phyloP scores from a whole-genome alignment of 1,140 invertebrate species.

The Anastrepha obliqua region DNA sequence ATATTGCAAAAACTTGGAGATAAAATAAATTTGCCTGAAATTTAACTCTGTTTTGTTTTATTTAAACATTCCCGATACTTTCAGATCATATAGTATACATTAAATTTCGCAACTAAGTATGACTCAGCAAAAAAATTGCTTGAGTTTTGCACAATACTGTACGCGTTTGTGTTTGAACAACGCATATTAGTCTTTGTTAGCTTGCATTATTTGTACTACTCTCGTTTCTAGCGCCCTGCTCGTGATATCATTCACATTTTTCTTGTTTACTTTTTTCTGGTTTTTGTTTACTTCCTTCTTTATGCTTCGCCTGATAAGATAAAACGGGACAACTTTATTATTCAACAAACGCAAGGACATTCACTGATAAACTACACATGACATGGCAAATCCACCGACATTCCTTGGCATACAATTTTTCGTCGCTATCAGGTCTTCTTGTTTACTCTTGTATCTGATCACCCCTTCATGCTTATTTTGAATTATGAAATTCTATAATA shows the following conservation, averaged over 20 bases:
- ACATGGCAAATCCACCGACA: neutral
- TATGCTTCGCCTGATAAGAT: neutral
- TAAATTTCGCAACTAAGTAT: too few species aligned
- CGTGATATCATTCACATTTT: neutral
- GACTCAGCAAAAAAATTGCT: too few species aligned
- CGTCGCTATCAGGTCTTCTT: neutral
- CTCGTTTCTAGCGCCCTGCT: neutral
- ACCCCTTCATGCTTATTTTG: neutral
- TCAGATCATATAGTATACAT: too few species aligned
- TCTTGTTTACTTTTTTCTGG: neutral
- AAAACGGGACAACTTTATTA: constrained; percentile 28
- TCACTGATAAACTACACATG: neutral
- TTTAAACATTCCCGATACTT: too few species aligned
- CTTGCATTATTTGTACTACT: neutral
- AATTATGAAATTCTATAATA: neutral
- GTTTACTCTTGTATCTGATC: neutral
- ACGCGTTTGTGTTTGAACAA: too few species aligned
- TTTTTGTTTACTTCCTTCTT: neutral
- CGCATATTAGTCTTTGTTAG: neutral
- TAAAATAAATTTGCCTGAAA: too few species aligned
- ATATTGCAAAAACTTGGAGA: too few species aligned
- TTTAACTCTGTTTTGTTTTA: too few species aligned
- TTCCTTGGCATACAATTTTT: neutral
- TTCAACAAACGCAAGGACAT: constrained; percentile 41
- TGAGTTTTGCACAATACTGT: too few species aligned